phyloP scores from a whole-genome alignment of 2,888 invertebrate species.

The Acanthopleura granulata region DNA sequence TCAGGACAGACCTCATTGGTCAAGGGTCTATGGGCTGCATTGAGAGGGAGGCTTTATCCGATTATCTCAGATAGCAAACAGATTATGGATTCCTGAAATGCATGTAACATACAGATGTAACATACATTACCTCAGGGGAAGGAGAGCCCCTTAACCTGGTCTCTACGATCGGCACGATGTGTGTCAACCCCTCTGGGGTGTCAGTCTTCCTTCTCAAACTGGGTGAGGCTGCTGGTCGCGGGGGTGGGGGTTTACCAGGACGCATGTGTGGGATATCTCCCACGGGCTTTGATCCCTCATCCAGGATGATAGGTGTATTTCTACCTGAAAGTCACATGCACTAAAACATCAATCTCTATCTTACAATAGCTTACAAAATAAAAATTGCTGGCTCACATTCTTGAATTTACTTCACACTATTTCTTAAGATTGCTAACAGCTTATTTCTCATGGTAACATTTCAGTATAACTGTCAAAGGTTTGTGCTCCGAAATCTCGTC shows the following conservation, averaged over 20 bases:
- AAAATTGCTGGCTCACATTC: too few relatives aligned
- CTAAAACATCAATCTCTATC: background rate
- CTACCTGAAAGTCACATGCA: conserved; percentile 35
- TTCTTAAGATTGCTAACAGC: too few relatives aligned
- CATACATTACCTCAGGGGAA: conserved; percentile 38
- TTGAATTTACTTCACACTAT: too few relatives aligned
- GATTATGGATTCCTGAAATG: too few relatives aligned
- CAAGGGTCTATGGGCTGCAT: too few relatives aligned
- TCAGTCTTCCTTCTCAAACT: conserved; percentile 22
- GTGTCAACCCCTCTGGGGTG: conserved; percentile 25
- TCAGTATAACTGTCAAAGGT: too few relatives aligned
- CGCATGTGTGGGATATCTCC: conserved; percentile 25
- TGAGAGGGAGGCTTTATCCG: too few relatives aligned
- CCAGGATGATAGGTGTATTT: conserved; percentile 45
- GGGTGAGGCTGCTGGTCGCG: conserved; percentile 25
- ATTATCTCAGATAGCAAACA: too few relatives aligned
- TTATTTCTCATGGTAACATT: too few relatives aligned
- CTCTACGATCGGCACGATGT: conserved; percentile 33
- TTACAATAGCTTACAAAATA: background rate
- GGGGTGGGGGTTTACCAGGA: conserved; percentile 22
- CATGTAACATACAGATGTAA: too few relatives aligned
- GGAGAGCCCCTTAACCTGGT: conserved; percentile 37
- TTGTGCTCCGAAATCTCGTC: too few relatives aligned
- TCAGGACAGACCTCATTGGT: too few relatives aligned
- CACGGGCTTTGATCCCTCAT: conserved; percentile 22